A percentile compares a stretch with the other conserved stretches of the same genome.
These are phyloP conservation scores for Hylia prasina DNA, from an alignment of 2,113 vertebrate genomes.

Conservation along the genomic window DNA sequence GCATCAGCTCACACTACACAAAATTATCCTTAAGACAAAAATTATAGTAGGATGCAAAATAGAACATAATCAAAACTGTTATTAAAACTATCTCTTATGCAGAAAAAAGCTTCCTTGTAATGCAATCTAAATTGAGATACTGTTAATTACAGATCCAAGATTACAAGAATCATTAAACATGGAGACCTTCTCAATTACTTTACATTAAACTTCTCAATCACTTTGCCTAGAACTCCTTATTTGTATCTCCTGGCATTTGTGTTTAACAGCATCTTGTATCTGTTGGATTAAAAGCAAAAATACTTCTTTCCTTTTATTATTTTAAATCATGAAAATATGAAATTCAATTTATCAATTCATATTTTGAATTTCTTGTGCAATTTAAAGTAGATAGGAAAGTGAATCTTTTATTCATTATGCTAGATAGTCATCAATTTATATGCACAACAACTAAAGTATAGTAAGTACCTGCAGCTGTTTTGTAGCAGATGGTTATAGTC, in stretches of 20 bases:
- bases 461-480: constrained; percentile 46
- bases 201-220: not conserved
- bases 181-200: not conserved
- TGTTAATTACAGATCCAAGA: not conserved
- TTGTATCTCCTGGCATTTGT: not conserved
- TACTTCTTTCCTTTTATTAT: not conserved
- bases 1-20: accelerated
- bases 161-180: not conserved
- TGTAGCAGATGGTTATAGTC: constrained; percentile 40
- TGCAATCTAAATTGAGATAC: not conserved
- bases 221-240: not conserved
- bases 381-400: not conserved
- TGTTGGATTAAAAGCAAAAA: not conserved
- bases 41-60: not conserved
- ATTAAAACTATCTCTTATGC: not conserved
- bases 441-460: constrained; percentile 3
- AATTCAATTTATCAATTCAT: not conserved
- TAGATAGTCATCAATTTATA: not conserved
- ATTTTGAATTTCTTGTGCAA: not conserved
- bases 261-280: not conserved
- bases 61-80: not conserved
- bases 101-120: not conserved
- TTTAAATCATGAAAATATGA: not conserved
- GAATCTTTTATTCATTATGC: not conserved
- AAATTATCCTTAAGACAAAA: not conserved